These are phyloP conservation scores for Anastrepha obliqua DNA, from an alignment of 1,140 invertebrate species.

Conservation along the genomic window DNA sequence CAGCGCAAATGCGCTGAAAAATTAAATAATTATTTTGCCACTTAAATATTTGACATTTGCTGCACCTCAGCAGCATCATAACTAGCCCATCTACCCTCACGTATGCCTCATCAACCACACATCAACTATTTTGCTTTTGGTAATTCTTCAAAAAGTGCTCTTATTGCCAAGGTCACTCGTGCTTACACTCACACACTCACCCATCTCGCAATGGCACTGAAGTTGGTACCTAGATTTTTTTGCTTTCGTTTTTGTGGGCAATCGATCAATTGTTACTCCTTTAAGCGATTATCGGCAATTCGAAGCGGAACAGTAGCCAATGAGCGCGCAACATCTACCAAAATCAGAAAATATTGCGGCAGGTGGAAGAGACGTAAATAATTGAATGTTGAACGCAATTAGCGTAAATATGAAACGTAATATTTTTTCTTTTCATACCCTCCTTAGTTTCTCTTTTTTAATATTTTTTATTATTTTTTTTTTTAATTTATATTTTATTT, in stretches of 20 bases:
- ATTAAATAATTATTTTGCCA: slow-evolving; percentile 48
- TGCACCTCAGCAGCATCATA: slow-evolving; percentile 15
- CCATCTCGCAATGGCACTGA: background rate
- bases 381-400: background rate
- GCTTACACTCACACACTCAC: background rate
- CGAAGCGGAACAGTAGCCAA: background rate
- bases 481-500: background rate
- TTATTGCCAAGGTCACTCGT: slow-evolving; percentile 36
- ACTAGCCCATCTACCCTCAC: background rate
- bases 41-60: slow-evolving; percentile 52
- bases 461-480: no score
- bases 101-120: background rate
- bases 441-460: no score
- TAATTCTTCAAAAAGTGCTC: background rate
- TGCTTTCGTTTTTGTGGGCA: background rate
- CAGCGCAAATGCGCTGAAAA: background rate
- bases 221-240: slow-evolving; percentile 3
- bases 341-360: background rate
- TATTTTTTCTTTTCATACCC: background rate
- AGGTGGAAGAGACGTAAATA: background rate
- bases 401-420: background rate
- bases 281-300: background rate
- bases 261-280: background rate
- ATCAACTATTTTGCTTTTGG: background rate
- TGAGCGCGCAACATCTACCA: background rate